phyloP scores from a whole-genome alignment of 2,888 invertebrate genomes.

The Steinernema scapterisci region DNA sequence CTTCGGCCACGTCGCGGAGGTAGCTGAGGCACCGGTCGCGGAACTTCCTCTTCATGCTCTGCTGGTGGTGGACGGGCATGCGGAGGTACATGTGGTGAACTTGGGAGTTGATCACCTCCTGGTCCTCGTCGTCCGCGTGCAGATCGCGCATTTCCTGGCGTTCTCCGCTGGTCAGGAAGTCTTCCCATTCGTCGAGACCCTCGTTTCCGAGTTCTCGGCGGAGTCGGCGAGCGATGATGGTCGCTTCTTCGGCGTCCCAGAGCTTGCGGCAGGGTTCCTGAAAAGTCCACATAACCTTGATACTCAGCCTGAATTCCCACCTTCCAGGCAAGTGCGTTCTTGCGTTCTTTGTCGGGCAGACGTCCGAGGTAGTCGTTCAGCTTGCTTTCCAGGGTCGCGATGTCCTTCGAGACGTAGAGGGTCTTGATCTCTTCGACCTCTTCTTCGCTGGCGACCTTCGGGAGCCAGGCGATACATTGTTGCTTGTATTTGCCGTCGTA shows the following conservation, averaged over 20 bases:
- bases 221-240: not conserved
- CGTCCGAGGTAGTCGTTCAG: slow-evolving; percentile 4
- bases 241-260: slow-evolving; percentile 5
- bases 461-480: slow-evolving; percentile 10
- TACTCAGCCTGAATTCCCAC: not conserved
- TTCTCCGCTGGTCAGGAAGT: not conserved
- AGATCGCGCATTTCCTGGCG: slow-evolving; percentile 6
- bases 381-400: slow-evolving; percentile 21
- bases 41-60: not conserved
- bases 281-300: too few relatives aligned
- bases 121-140: not conserved
- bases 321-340: slow-evolving; percentile 10
- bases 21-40: slow-evolving; percentile 13
- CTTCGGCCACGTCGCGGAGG: slow-evolving; percentile 24
- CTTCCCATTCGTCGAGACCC: not conserved
- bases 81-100: slow-evolving; percentile 23
- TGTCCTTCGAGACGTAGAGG: slow-evolving; percentile 7
- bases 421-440: slow-evolving; percentile 4
- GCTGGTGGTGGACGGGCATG: slow-evolving; percentile 18
- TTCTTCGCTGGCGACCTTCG: slow-evolving; percentile 11
- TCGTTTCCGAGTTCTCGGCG: slow-evolving; percentile 12
- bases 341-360: slow-evolving; percentile 7
- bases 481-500: slow-evolving; percentile 21
- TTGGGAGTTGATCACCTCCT: not conserved
- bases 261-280: slow-evolving; percentile 20